Conservation (phyloP, 2,888 invertebrate genomes). For the Thereva unica region DNA sequence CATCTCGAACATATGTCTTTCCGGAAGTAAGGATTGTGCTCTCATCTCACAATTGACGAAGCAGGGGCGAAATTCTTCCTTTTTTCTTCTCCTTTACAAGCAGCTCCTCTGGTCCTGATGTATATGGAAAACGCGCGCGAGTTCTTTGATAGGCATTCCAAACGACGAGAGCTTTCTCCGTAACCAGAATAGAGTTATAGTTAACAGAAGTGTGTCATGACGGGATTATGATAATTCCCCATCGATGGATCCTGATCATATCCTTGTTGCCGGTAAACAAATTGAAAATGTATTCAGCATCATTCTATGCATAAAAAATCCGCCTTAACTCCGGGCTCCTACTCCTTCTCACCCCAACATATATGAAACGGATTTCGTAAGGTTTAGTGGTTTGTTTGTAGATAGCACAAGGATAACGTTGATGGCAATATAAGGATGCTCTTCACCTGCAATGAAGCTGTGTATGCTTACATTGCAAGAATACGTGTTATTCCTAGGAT, state of each 20-base stretch:
- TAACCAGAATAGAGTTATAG: not conserved
- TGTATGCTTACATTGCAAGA: constrained; percentile 4
- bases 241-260: constrained; percentile 25
- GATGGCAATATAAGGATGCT: constrained; percentile 21
- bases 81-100: no score
- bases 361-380: constrained; percentile 21
- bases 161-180: not conserved
- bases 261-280: constrained; percentile 23
- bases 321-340: constrained; percentile 5
- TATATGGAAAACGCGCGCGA: not conserved
- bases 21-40: constrained; percentile 16
- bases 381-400: constrained; percentile 32
- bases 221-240: constrained; percentile 31
- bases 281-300: constrained; percentile 31
- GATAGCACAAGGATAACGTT: constrained; percentile 16
- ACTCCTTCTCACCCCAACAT: not conserved
- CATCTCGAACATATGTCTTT: constrained; percentile 27
- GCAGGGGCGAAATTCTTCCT: not conserved
- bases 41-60: constrained; percentile 2
- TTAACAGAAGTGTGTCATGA: constrained; percentile 22
- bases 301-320: constrained; percentile 32
- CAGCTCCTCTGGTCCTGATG: no score
- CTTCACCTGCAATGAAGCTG: constrained; percentile 32
- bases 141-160: not conserved
- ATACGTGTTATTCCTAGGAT: constrained; percentile 4